Base-by-base conservation (phyloP, 2,888 invertebrate species). In the Drosophila picticornis region DNA sequence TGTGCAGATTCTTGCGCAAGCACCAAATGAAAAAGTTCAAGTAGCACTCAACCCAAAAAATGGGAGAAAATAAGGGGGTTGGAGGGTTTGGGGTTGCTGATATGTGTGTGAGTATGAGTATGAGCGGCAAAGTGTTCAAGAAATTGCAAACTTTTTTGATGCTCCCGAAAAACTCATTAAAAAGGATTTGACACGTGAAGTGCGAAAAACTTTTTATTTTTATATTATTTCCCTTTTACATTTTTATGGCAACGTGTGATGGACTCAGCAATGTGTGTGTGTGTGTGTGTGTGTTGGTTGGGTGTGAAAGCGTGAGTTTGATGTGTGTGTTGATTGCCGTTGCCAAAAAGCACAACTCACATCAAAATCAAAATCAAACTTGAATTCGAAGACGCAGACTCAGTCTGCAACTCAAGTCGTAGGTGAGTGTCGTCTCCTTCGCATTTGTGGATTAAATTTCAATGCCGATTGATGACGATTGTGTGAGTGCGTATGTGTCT, bases 111-210 rank as follows among this genome's bases (percentile, higher is more conserved):
- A 13, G 55, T 27, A 7, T n/a, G 55, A 13, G 34, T 13, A 40
- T 52, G 75, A 69, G 68, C 13, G 13, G 56, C 62, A 76, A 86
- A 84, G 80, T 82, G 77, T 83, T 78, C 72, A 86, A 90, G 84
- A 84, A 89, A 90, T 84, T 81, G 83, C 83, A 88, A 90, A 91
- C 88, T 91, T 91, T 91, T 89, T 82, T 90, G 91, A 91, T 90
- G 91, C 88, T 83, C 79, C 87, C 85, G 76, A 88, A 90, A 90
- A 91, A 91, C 90, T 91, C 90, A 91, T 91, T 91, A 91, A 91
- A 91, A 91, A 89, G 90, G 91, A 91, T 91, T 91, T 91, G 90
- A 91, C 90, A 91, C 91, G 90, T 91, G 89, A 90, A 90, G 87
- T 89, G 91, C 83, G 82, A 91, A 88, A 80, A 90, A 88, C 81